phyloP scores from a whole-genome alignment of 2,797 vertebrate genomes.

The Epinephelus coioides region DNA sequence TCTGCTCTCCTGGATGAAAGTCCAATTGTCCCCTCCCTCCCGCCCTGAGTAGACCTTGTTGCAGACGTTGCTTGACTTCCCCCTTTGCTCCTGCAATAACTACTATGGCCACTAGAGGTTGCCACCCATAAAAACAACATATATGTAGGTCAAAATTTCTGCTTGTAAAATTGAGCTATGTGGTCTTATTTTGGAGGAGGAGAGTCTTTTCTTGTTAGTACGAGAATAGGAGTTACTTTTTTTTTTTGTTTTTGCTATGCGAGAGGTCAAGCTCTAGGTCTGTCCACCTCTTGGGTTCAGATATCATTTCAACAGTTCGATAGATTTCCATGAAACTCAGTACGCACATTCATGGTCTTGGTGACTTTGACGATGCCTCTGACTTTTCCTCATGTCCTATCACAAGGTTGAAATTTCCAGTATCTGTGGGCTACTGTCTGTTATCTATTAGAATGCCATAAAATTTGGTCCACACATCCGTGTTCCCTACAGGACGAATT shows the following conservation, averaged over 20 bases:
- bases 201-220: too few species aligned
- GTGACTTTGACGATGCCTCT: neutral
- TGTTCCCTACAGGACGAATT: neutral
- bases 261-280: neutral
- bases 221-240: too few species aligned
- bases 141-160: too few species aligned
- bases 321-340: neutral
- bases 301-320: neutral
- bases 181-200: too few species aligned
- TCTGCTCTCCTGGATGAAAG: too few species aligned
- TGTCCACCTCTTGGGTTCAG: neutral
- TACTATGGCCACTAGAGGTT: too few species aligned
- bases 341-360: neutral
- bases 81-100: too few species aligned
- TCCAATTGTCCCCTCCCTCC: too few species aligned
- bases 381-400: neutral
- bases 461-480: neutral
- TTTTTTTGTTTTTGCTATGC: neutral
- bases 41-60: too few species aligned
- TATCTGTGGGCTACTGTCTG: neutral
- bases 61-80: too few species aligned
- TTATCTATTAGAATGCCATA: neutral
- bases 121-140: too few species aligned
- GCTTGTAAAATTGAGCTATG: too few species aligned
- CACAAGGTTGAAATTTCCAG: neutral